Evolutionary conservation across 2,113 vertebrate genomes (phyloP).

Genomic region (Sinocyclocheilus rhinocerous): DNA sequence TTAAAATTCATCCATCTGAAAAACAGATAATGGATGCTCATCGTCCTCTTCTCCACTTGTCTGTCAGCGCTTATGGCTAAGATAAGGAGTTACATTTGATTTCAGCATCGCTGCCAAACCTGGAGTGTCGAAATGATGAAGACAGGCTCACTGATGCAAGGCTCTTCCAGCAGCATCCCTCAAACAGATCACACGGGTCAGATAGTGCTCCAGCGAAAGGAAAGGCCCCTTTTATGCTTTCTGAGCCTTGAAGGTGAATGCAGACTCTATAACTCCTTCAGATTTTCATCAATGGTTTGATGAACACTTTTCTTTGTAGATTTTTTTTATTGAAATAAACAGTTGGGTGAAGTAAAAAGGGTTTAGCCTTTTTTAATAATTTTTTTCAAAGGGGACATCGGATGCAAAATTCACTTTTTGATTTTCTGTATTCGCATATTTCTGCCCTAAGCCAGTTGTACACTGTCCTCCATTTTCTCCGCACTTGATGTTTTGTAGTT

Average conservation of each 20-base stretch:
- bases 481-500: too few species aligned
- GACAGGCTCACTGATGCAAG: slow-evolving; percentile 27
- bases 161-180: slow-evolving; percentile 12
- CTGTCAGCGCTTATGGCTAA: slow-evolving; percentile 25
- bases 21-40: slow-evolving; percentile 17
- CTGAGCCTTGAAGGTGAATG: slow-evolving; percentile 60
- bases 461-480: too few species aligned
- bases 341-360: neutral
- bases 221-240: slow-evolving; percentile 56
- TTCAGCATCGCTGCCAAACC: slow-evolving; percentile 15
- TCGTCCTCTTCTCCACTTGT: slow-evolving; percentile 9
- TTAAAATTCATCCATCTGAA: slow-evolving; percentile 36
- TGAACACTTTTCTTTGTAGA: neutral
- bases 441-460: too few species aligned
- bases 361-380: neutral
- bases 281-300: neutral
- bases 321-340: neutral
- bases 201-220: slow-evolving; percentile 24
- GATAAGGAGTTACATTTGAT: slow-evolving; percentile 30
- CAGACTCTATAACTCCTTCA: slow-evolving; percentile 48
- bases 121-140: slow-evolving; percentile 24
- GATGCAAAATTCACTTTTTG: too few species aligned
- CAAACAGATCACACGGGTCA: neutral
- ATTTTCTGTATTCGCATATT: too few species aligned
- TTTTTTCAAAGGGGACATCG: too few species aligned